Base-by-base conservation (phyloP, 2,888 invertebrate genomes). In the Drosophila paranaensis region DNA sequence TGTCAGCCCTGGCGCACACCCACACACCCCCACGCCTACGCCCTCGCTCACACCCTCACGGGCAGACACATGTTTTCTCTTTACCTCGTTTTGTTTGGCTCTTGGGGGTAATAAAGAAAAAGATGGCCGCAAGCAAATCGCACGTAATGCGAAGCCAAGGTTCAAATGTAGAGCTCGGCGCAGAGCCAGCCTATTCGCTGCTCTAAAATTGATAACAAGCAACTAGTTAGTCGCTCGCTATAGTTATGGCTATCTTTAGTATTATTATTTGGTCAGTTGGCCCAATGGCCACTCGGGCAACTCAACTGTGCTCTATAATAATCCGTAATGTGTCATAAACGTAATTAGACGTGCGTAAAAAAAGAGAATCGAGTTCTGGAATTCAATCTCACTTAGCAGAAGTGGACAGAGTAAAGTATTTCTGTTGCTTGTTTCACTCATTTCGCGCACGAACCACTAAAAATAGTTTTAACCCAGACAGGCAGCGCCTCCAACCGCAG, bases 311-410 rank as follows among this genome's bases (percentile, higher is more conserved):
- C 25, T 8, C 13, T 8, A 8, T 45, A 3, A 45, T 53, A 72
- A 46, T 60, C 35, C 25, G 25, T n/a, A 10, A 3, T 11, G 30
- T 46, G 51, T 40, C 58, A 51, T 37, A 53, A 73, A 54, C 58
- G 51, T 65, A 67, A 77, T 81, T 77, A 77, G 80, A 70, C 65
- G 65, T 67, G 46, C 51, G 51, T 58, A 55, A 50, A 39, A 20
- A 20, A 2, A 0, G n/a, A 39, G 11, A 25, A 39, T 33, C 3
- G 6, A 33, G 40, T 55, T 50, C 9, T 48, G 45, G 20, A 48
- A 77, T 45, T 45, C 37, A 33, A 6, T 50, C 50, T 48, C 14
- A 14, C 11, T n/a, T 33, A 6, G 2, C 27, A 39, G 6, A 58
- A 27, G 33, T 20, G 11, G 11, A 46, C 3, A 35, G 11, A 61